These are phyloP conservation scores for Acrocyrtus sp. DNA, from an alignment of 2,888 invertebrate genomes.

Conservation along the genomic window DNA sequence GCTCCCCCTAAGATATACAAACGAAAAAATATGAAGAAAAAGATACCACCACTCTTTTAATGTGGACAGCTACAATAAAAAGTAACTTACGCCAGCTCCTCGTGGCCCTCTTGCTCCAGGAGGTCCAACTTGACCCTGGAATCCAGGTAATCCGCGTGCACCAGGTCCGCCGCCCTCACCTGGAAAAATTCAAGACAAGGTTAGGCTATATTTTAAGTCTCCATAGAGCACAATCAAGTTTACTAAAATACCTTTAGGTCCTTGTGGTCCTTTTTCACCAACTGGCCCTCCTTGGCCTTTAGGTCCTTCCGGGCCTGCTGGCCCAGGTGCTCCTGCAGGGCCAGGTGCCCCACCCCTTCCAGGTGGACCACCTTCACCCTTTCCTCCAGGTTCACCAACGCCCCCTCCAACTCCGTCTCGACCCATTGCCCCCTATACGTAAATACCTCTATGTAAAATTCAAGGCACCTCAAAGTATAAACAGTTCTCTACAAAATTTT, in stretches of 20 bases:
- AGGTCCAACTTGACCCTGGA: conserved; percentile 74
- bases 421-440: conserved; percentile 77
- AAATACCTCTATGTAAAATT: no score
- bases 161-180: conserved; percentile 75
- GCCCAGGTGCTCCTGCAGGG: conserved; percentile 69
- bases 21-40: no score
- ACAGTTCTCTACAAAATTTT: no score
- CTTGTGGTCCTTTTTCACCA: conserved; percentile 76
- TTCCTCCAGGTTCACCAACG: conserved; percentile 76
- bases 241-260: conserved; percentile 76
- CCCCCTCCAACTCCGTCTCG: conserved; percentile 75
- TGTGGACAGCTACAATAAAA: no score
- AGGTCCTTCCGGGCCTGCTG: conserved; percentile 76
- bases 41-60: no score
- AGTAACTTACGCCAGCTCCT: conserved; percentile 73
- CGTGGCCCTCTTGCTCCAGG: conserved; percentile 74
- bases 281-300: conserved; percentile 83
- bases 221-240: background rate
- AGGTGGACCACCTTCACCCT: conserved; percentile 74
- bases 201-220: background rate
- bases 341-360: background rate
- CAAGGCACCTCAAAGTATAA: no score
- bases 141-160: conserved; percentile 72
- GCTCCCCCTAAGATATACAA: conserved; percentile 74
- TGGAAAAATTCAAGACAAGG: no score